phyloP scores from a whole-genome alignment of 2,888 invertebrate genomes.

The Agrenia bidenticulata region DNA sequence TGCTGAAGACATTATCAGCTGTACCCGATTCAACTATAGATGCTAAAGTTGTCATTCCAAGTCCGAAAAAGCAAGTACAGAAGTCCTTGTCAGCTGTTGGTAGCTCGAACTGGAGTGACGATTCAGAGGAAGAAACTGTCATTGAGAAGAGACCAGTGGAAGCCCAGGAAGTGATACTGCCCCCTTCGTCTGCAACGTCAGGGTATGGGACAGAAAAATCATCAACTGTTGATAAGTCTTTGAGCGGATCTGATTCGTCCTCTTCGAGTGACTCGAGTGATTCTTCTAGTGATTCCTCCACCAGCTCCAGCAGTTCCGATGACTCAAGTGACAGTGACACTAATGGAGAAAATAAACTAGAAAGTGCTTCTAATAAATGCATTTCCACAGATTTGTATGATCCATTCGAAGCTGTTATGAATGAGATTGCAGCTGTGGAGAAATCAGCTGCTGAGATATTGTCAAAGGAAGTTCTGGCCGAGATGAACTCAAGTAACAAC shows the following conservation, averaged over 20 bases:
- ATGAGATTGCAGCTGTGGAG: constrained; percentile 8
- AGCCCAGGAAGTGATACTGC: not conserved
- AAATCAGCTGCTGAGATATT: constrained; percentile 8
- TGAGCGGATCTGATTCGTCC: not conserved
- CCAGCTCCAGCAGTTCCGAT: constrained; percentile 31
- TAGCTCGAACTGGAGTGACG: constrained; percentile 44
- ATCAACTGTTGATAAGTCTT: not conserved
- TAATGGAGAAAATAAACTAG: constrained; percentile 26
- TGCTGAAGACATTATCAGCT: constrained; percentile 27
- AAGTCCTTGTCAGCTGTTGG: not conserved
- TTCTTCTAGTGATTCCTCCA: constrained; percentile 33
- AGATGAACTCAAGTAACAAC: not conserved
- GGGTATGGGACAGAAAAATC: constrained; percentile 37
- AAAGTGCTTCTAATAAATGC: not conserved
- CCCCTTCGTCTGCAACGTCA: constrained; percentile 7
- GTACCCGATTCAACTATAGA: too few species aligned
- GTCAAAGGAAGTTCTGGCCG: constrained; percentile 5
- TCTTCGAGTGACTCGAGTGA: constrained; percentile 1
- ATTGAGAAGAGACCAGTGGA: not conserved
- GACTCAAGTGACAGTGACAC: constrained; percentile 17
- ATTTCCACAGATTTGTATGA: not conserved
- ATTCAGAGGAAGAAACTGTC: constrained; percentile 36
- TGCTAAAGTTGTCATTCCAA: not conserved
- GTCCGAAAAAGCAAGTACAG: not conserved
- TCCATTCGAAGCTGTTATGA: constrained; percentile 7